Percentiles rank a stretch among this genome's conserved stretches.
Conservation (phyloP, 1,140 invertebrate genomes). For the Drosophila albomicans region DNA sequence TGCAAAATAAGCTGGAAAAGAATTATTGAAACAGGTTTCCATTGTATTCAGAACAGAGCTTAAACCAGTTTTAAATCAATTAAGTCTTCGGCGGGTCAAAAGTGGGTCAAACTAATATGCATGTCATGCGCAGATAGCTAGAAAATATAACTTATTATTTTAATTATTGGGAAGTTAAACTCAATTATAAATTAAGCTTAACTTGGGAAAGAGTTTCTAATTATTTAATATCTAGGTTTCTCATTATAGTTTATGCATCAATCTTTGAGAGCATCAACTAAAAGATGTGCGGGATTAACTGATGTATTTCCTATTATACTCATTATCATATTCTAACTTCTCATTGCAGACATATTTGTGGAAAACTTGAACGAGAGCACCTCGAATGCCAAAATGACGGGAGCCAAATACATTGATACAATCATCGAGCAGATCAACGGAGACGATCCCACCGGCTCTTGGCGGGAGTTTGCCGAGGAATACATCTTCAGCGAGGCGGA, state of each 20-base stretch:
- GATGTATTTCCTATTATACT: too few relatives aligned
- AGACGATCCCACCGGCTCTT: conserved; percentile 71
- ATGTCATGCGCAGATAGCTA: neutral
- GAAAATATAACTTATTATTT: too few relatives aligned
- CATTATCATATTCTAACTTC: too few relatives aligned
- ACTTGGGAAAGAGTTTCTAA: too few relatives aligned
- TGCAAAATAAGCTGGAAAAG: neutral
- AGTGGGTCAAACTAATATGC: conserved; percentile 5
- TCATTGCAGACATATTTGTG: conserved; percentile 66
- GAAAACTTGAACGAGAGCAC: conserved; percentile 78
- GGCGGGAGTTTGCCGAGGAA: conserved; percentile 73
- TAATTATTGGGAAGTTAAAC: too few relatives aligned
- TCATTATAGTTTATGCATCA: too few relatives aligned
- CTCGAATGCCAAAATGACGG: conserved; percentile 64
- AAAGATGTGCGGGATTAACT: too few relatives aligned
- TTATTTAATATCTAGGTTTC: too few relatives aligned
- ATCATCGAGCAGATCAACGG: conserved; percentile 80
- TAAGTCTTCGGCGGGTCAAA: neutral
- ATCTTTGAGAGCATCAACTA: too few relatives aligned
- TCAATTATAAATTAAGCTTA: too few relatives aligned
- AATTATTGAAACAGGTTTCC: neutral
- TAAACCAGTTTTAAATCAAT: neutral
- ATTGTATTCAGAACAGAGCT: neutral
- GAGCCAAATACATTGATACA: conserved; percentile 67
- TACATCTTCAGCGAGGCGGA: conserved; percentile 68